Evolutionary conservation across 1,140 invertebrate genomes (phyloP), one percentile per base, ranked within the genome.

Genomic region (Pseudomyrmex cubaensis): DNA sequence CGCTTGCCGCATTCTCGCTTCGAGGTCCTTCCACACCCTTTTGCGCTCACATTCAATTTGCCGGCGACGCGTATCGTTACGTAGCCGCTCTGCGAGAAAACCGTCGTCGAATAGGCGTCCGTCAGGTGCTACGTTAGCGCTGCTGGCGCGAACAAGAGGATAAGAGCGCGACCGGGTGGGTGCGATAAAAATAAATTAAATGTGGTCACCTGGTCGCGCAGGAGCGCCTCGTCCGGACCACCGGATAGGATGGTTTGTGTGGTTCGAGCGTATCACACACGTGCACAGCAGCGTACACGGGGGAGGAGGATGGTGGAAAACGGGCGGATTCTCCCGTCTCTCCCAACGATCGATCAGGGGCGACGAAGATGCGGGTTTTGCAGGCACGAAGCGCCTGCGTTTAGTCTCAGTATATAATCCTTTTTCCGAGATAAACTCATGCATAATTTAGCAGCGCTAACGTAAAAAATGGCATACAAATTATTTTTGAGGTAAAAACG

Each of bases 181-280:
- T 50, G 50, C 9, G 67, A 73, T 59, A 52, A 77, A 74, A 77
- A 77, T 87, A 83, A 86, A 86, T 87, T 76, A 86, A 83, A 86
- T 64, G 66, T 54, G 73, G 10, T 22, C 25, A 17, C 22, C 17
- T 3, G 54, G 15, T 7, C 78, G 25, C 50, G 10, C 17, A 52
- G 66, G 17, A 35, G 0, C 35, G 35, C 5, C 50, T 59, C 54
- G 46, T 22, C 35, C 15, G 48, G 56, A 22, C 12, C 54, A n/a
- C n/a, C 61, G 56, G 57, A 13, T 61, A 2, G 50, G 57, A 13
- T 61, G 7, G 15, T 46, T 44, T 25, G 44, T 48, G 35, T 1
- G 22, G 54, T 22, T 50, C 20, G 44, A 35, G 22, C 22, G 5
- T 35, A 48, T 20, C 73, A 22, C 12, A 20, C 22, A 57, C 44